Evolutionary conservation across 2,113 vertebrate genomes (phyloP), one percentile per base, ranked within the genome.

Genomic region (Sinocyclocheilus rhinocerous): DNA sequence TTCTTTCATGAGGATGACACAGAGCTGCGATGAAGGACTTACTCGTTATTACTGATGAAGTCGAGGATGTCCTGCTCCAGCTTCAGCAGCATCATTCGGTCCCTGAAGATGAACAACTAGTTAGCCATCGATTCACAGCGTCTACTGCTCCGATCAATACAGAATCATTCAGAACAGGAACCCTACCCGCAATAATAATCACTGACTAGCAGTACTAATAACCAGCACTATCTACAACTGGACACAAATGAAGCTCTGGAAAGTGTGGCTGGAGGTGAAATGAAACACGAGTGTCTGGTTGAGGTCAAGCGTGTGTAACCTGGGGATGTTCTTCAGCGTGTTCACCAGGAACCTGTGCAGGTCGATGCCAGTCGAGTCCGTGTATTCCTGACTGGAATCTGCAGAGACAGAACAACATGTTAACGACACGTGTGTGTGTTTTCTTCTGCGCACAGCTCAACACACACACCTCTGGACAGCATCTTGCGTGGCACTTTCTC

Each of bases 1-100:
- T 24, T 99, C 92, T 48, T 48, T 48, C 8, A 61, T 61, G 22
- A n/a, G 8, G 10, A 48, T 11, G 45, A 48, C 5, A 48, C 45
- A 11, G 45, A 48, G 1, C 4, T 16, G 63, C 3, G 29, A 29
- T 67, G 24, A 24, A 81, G 36, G 90, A 96, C 97, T 97, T 96
- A 99, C 98, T 99, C 97, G 89, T 98, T 98, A 96, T 97, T 97
- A 95, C 96, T 96, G 96, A 99, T 99, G 95, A 99, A 99, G 96
- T 99, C 98, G 93, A 98, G 96, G 94, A 99, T 97, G 95, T 99
- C 98, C 91, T 99, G 97, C 92, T 99, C 98, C 95, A 99, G 94
- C 95, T 99, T 99, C 94, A 99, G 94, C 90, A 99, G 96, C 98
- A 97, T 98, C 96, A 69, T 98, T 96, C 98, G 96, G 95, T 99